Percentiles rank a stretch among this genome's conserved stretches.
phyloP scores from a whole-genome alignment of 2,797 vertebrate genomes.

The Discoglossus pictus region DNA sequence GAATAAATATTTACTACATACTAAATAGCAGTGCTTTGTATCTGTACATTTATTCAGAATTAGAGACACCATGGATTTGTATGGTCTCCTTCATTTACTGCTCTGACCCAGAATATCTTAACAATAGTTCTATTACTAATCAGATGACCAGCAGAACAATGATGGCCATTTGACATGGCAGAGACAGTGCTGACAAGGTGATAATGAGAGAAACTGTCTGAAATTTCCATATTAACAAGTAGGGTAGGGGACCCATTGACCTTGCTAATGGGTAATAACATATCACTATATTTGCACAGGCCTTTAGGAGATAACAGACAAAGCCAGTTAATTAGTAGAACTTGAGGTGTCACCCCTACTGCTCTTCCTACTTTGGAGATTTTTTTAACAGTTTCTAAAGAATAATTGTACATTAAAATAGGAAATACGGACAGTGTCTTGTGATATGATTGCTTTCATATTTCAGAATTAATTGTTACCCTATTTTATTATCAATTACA shows the following conservation, averaged over 20 bases:
- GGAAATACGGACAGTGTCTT: not conserved
- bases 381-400: constrained; percentile 72
- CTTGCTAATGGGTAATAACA: constrained; percentile 72
- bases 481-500: constrained; percentile 25
- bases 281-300: constrained; percentile 69
- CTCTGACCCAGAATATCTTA: constrained; percentile 66
- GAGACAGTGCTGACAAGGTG: constrained; percentile 71
- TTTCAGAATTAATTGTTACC: not conserved
- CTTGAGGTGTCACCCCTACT: constrained; percentile 73
- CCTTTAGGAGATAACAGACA: constrained; percentile 71
- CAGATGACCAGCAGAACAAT: constrained; percentile 76
- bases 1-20: too few species aligned
- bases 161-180: constrained; percentile 68
- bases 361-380: constrained; percentile 66
- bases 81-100: constrained; percentile 76
- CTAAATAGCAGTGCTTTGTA: too few species aligned
- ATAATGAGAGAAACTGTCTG: constrained; percentile 80
- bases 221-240: constrained; percentile 75
- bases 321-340: constrained; percentile 78
- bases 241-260: constrained; percentile 69
- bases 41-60: too few species aligned
- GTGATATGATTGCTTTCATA: not conserved
- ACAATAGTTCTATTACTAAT: constrained; percentile 73
- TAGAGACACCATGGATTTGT: constrained; percentile 55
- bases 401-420: constrained; percentile 22